Percentiles rank a stretch among this genome's conserved stretches.
These are phyloP conservation scores for Anolis sagrei DNA, from an alignment of 2,113 vertebrate genomes.

Conservation along the genomic window DNA sequence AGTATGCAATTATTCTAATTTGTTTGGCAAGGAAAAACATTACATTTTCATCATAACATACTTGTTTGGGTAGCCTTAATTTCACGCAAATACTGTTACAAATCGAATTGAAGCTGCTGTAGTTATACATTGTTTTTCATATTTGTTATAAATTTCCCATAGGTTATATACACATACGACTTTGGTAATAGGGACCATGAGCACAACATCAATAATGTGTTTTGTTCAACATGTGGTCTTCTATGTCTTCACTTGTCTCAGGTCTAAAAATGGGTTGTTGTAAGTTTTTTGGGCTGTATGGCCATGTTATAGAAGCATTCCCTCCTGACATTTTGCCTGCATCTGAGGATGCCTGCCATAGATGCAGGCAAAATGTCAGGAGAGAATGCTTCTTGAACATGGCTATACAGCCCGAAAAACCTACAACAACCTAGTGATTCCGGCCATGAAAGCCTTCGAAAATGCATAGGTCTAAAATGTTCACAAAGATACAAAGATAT, in stretches of 20 bases:
- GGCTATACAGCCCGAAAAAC: too few relatives aligned
- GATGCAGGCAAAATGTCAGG: too few relatives aligned
- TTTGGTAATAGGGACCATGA: constrained; percentile 34
- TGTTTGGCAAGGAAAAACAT: constrained; percentile 68
- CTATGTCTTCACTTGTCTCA: not conserved
- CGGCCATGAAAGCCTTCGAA: too few relatives aligned
- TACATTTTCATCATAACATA: constrained; percentile 60
- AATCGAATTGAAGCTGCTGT: not conserved
- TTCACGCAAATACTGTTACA: constrained; percentile 31
- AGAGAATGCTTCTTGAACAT: too few relatives aligned
- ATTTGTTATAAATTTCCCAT: constrained; percentile 34
- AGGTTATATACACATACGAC: constrained; percentile 22
- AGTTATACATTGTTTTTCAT: constrained; percentile 33
- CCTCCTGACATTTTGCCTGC: too few relatives aligned
- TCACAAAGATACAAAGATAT: constrained; percentile 15
- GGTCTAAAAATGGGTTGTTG: too few relatives aligned
- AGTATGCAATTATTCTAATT: constrained; percentile 48
- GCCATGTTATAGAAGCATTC: too few relatives aligned
- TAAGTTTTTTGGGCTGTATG: too few relatives aligned
- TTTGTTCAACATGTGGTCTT: constrained; percentile 43
- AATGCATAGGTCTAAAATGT: too few relatives aligned
- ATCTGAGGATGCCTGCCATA: too few relatives aligned
- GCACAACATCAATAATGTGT: constrained; percentile 30
- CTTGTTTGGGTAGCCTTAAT: constrained; percentile 63
- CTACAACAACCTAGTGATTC: too few relatives aligned